Base-by-base conservation (phyloP, 2,113 vertebrate genomes). In the Festucalex cinctus region DNA sequence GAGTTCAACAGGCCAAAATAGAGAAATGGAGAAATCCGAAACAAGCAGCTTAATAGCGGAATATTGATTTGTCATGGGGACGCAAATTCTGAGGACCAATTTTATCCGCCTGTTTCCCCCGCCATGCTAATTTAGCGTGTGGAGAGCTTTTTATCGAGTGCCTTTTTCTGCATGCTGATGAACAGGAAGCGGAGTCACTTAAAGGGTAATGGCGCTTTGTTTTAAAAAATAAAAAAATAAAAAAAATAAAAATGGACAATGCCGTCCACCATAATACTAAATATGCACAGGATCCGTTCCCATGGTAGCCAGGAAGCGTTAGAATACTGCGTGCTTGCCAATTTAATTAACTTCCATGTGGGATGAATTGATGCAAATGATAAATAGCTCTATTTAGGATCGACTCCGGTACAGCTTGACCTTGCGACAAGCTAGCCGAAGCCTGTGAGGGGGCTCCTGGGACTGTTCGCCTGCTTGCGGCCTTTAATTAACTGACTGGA, bases 131-230 rank as follows among this genome's bases (percentile, higher is more conserved):
- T 85, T 88, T 82, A 71, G 51, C 83, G 77, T 48, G 5, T 75
- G 60, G 60, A 56, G 67, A 80, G 75, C 70, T 68, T 76, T 79
- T 76, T 79, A 79, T 73, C 69, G 75, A 80, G 68, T 66, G 70
- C 58, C 68, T 78, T 84, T 79, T 66, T 63, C 37, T 77, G 85
- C 79, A 88, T 86, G 71, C 80, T 80, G 77, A 88, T 86, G 82
- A 84, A 69, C 63, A 54, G 22, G 60, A 36, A 70, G 39, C 49
- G 43, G 13, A 66, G 57, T 74, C 66, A 61, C 41, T 71, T 66
- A 74, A n/a, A 69, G 69, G 41, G 53, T 57, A 64, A 77, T 60
- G 71, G 37, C 35, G 32, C 57, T 36, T 59, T 59, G 36, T 56
- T n/a, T n/a, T n/a, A n/a, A n/a, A n/a, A n/a, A n/a, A n/a, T n/a